Conservation (phyloP, 2,113 vertebrate species). For the Gobius niger region DNA sequence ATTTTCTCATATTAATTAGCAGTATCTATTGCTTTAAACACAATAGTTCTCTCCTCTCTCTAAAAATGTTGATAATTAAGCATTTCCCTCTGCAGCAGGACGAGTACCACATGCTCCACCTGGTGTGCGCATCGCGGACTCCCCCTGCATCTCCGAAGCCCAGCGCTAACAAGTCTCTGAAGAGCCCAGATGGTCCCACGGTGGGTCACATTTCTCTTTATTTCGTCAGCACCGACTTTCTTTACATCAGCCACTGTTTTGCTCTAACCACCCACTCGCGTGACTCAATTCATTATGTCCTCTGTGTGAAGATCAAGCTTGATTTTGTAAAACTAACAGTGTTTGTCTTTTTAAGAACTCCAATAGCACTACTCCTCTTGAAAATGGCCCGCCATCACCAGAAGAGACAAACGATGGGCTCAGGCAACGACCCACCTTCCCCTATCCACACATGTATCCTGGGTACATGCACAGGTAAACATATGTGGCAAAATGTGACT, state of each 20-base stretch:
- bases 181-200: conserved; percentile 37
- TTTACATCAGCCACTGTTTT: conserved; percentile 49
- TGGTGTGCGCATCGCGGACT: conserved; percentile 74
- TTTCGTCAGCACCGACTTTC: conserved; percentile 55
- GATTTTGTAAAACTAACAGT: background rate
- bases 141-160: conserved; percentile 74
- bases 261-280: conserved; percentile 16
- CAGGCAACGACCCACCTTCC: conserved; percentile 40
- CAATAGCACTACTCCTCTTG: conserved; percentile 23
- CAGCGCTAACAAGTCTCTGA: conserved; percentile 54
- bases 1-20: no score
- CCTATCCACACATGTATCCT: conserved; percentile 56
- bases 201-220: conserved; percentile 59
- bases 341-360: conserved; percentile 28
- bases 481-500: no score
- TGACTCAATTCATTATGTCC: background rate
- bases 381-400: conserved; percentile 28
- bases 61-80: conserved; percentile 19
- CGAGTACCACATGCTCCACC: conserved; percentile 80
- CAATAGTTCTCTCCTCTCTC: background rate
- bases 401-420: conserved; percentile 54
- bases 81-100: conserved; percentile 69
- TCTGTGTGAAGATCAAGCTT: background rate
- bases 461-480: conserved; percentile 56
- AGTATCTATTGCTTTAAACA: no score